Conservation (phyloP, 2,888 invertebrate species). For the Tanypteryx hageni region DNA sequence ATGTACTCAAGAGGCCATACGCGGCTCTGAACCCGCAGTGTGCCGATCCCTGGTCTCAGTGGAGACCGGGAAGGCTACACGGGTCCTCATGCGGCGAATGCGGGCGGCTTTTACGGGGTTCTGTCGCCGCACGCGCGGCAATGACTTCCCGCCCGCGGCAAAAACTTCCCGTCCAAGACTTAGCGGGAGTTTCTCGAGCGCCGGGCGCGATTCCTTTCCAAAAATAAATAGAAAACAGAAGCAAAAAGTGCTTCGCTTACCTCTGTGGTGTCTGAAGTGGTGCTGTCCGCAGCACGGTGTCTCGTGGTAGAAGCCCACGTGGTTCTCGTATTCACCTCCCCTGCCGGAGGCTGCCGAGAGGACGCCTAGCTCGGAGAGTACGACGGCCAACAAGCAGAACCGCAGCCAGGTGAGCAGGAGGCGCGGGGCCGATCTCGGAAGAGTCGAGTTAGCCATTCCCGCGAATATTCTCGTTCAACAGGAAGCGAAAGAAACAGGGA, state of each 20-base stretch:
- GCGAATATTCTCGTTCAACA: not conserved
- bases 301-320: conserved; percentile 56
- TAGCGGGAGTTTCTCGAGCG: not conserved
- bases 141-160: not conserved
- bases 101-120: not conserved
- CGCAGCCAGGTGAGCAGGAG: conserved; percentile 22
- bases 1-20: too few species aligned
- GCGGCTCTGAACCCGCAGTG: too few species aligned
- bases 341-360: not conserved
- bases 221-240: not conserved
- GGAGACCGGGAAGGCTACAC: not conserved
- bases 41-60: too few species aligned
- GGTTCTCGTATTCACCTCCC: conserved; percentile 49
- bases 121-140: not conserved
- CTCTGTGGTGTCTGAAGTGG: conserved; percentile 61
- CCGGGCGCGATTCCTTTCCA: not conserved
- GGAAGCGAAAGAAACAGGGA: too few species aligned
- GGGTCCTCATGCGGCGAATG: not conserved
- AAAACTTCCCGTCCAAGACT: not conserved
- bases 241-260: not conserved
- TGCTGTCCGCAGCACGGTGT: conserved; percentile 57
- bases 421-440: not conserved
- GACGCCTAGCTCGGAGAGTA: conserved; percentile 16
- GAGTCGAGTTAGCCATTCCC: not conserved
- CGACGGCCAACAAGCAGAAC: conserved; percentile 24